Evolutionary conservation across 2,797 vertebrate species (phyloP).

Genomic region (Sparus aurata): DNA sequence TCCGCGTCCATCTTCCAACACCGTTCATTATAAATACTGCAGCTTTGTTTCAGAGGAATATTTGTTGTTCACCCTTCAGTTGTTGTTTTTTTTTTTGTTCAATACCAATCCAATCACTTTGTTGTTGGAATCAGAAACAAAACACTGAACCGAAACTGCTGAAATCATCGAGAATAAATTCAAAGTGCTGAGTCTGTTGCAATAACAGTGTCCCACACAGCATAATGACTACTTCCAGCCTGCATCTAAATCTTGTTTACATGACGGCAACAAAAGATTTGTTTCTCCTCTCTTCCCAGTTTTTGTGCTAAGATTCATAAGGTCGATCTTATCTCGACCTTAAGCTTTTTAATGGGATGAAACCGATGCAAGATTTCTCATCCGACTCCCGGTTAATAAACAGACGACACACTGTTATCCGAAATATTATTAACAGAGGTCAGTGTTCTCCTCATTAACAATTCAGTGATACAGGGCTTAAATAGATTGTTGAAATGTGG

Average conservation of each 20-base stretch:
- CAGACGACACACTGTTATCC: not conserved
- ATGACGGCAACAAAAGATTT: not conserved
- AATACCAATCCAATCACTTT: constrained; percentile 3
- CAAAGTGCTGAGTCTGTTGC: not conserved
- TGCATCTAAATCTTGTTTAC: constrained; percentile 15
- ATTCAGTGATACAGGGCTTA: not conserved
- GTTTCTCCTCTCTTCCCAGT: not conserved
- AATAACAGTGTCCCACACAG: not conserved
- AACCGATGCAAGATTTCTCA: not conserved
- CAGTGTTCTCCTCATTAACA: not conserved
- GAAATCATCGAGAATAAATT: not conserved
- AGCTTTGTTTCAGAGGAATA: too few species aligned
- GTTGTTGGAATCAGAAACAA: constrained; percentile 26
- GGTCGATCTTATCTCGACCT: not conserved
- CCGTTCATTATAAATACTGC: too few species aligned
- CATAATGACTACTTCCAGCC: not conserved
- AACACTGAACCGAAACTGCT: not conserved
- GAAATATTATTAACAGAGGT: not conserved
- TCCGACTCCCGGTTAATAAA: not conserved
- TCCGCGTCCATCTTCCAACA: too few species aligned
- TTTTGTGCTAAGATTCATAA: too few species aligned
- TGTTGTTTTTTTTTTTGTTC: too few species aligned
- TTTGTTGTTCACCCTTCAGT: too few species aligned
- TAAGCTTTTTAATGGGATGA: not conserved
- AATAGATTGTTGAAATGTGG: not conserved